These are phyloP conservation scores for Telmatochromis bifrenatus DNA, from an alignment of 2,113 vertebrate species.

Conservation along the genomic window DNA sequence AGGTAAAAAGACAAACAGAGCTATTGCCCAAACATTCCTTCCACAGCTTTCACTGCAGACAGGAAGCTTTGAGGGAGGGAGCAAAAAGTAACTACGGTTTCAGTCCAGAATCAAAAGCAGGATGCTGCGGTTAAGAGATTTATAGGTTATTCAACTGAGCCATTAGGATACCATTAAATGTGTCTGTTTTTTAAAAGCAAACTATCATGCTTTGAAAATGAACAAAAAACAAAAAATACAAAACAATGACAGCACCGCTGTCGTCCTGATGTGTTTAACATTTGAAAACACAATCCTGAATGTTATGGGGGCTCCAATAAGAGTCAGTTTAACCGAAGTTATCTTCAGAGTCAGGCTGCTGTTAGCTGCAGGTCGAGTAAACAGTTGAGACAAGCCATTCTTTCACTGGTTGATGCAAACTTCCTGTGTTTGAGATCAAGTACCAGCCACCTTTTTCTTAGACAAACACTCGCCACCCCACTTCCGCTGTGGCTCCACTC, in stretches of 20 bases:
- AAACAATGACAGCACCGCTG: not conserved
- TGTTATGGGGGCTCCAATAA: not conserved
- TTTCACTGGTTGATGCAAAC: not conserved
- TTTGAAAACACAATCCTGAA: not conserved
- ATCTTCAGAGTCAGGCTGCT: constrained; percentile 9
- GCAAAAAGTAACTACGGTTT: not conserved
- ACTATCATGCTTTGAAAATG: not conserved
- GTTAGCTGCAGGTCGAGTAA: not conserved
- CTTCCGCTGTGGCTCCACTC: not conserved
- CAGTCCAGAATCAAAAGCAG: not conserved
- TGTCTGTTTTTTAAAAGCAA: not conserved
- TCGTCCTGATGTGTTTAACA: not conserved
- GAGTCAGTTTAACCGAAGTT: not conserved
- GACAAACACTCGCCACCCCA: not conserved
- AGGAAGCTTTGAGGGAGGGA: not conserved
- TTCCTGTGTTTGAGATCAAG: constrained; percentile 15
- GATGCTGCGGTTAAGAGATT: not conserved
- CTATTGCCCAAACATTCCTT: not conserved
- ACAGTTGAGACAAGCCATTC: constrained; percentile 9
- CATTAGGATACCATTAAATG: not conserved
- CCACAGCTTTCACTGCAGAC: not conserved
- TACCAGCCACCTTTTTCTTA: not conserved
- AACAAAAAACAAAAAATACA: not conserved
- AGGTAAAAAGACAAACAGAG: not conserved
- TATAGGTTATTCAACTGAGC: not conserved